Evolutionary conservation across 2,888 invertebrate species (phyloP).

Genomic region (Endomychus coccineus): DNA sequence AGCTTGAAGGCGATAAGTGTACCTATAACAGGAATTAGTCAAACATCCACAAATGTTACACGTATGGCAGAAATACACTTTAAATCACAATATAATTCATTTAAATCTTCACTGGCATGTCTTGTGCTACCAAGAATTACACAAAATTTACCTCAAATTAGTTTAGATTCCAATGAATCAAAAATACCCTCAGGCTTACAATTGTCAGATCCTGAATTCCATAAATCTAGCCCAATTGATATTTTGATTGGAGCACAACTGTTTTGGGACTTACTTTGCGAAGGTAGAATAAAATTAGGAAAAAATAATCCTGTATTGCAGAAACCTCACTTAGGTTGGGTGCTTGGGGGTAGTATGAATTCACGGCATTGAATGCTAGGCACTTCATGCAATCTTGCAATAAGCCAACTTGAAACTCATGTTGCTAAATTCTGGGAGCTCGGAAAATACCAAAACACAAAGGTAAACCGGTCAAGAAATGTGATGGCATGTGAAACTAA

Average conservation of each 20-base stretch:
- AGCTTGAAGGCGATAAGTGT: no score
- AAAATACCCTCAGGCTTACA: slow-evolving; percentile 10
- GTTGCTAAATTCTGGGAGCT: slow-evolving; percentile 10
- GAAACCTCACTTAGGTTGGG: slow-evolving; percentile 13
- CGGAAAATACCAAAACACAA: slow-evolving; percentile 1
- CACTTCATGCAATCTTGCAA: no score
- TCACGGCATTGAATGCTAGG: neutral
- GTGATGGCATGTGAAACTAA: slow-evolving; percentile 13
- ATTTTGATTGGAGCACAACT: slow-evolving; percentile 15
- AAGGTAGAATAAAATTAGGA: slow-evolving; percentile 12
- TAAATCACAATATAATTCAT: no score
- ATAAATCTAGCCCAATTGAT: slow-evolving; percentile 12
- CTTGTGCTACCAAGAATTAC: no score
- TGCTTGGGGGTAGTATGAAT: slow-evolving; percentile 6
- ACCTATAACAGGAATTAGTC: no score
- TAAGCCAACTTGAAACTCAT: no score
- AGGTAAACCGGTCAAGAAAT: neutral
- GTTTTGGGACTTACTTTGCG: slow-evolving; percentile 15
- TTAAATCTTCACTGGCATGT: no score
- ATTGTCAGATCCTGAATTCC: slow-evolving; percentile 14
- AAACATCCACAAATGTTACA: no score
- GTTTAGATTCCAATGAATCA: neutral
- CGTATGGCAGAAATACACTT: no score
- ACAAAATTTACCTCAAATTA: no score
- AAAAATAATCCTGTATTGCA: slow-evolving; percentile 12